Conservation (phyloP, 2,113 vertebrate genomes). For the Castor canadensis region DNA sequence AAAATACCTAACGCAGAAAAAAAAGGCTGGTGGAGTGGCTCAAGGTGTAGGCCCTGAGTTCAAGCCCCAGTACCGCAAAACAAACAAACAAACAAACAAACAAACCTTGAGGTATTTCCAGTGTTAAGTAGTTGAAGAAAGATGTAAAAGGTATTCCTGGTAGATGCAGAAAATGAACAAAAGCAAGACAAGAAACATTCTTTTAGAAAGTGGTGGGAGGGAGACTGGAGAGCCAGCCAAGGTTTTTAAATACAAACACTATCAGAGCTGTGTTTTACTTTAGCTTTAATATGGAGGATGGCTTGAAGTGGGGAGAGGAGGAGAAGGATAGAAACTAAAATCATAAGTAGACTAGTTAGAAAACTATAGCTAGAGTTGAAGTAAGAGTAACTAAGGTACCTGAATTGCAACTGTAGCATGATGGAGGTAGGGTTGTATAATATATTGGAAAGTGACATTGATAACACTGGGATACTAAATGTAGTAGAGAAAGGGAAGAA, state of each 20-base stretch:
- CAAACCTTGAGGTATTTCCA: not conserved
- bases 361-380: not conserved
- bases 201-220: not conserved
- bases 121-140: not conserved
- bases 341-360: not conserved
- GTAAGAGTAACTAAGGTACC: not conserved
- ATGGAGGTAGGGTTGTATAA: too few relatives aligned
- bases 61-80: too few relatives aligned
- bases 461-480: not conserved
- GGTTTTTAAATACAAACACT: not conserved
- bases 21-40: too few relatives aligned
- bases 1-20: too few relatives aligned
- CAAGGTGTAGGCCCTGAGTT: too few relatives aligned
- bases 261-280: not conserved
- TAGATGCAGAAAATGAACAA: not conserved
- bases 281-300: not conserved
- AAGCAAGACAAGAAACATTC: not conserved
- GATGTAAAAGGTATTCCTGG: not conserved
- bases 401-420: not conserved
- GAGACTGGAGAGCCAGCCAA: not conserved
- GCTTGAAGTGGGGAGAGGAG: accelerated
- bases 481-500: not conserved
- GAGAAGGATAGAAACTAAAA: not conserved
- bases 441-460: not conserved
- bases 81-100: too few relatives aligned